Base-by-base conservation (phyloP, 2,888 invertebrate species). In the Machimus rusticus region DNA sequence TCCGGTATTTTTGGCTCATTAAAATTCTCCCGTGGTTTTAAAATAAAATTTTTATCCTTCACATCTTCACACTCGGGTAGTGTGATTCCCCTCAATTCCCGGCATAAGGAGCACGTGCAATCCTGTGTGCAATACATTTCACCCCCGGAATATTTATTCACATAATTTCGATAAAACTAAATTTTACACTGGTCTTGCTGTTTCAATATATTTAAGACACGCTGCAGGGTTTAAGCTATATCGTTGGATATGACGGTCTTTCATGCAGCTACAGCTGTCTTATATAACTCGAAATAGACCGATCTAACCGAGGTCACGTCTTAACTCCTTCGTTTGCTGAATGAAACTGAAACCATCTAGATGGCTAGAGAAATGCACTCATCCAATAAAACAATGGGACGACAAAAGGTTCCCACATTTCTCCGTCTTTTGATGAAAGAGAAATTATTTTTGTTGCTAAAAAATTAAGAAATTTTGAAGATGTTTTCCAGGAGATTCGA, bases 81-180 rank as follows among this genome's bases (percentile, higher is more conserved):
- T 94, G 94, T 91, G 94, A 95, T 90, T 5, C 94, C 94, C 90
- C 94, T 95, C 90, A 96, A 93, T 92, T 96, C 96, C 89, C 95
- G 94, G 92, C 96, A 96, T 91, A 96, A 94, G 91, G 95, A 94
- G 93, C 96, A 96, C 90, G 94, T 94, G 92, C 96, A 96, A 90
- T 96, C 95, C 93, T 95, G 94, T 90, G 94, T 94, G 93, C 96
- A 96, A 93, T 94, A 94, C 95, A 57, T 46, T 76, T 66, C 57
- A 82, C 55, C 9, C 6, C n/a, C n/a, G n/a, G 43, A 19, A 14
- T 74, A 74, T 43, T 4, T 28, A 37, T 23, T 34, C 12, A 78
- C 78, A 78, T 76, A n/a, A 76, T 39, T 39, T 37, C n/a, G 39
- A 12, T 39, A 1, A 9, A 76, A 37, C 16, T 23, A 23, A 23